These are phyloP conservation scores for Hirtodrosophila histrioides DNA, from an alignment of 2,888 invertebrate species.

Conservation along the genomic window DNA sequence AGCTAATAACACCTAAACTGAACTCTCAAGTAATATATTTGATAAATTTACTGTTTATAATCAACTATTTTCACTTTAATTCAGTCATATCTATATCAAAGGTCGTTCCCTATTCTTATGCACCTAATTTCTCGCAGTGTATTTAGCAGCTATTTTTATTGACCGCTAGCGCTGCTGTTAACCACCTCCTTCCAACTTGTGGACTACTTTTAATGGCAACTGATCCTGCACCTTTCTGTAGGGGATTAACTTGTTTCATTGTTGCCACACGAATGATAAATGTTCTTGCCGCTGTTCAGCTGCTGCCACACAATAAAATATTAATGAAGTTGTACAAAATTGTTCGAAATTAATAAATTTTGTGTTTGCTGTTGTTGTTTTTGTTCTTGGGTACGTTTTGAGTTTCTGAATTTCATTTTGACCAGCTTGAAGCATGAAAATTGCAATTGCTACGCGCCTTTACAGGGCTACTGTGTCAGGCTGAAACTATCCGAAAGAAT, in stretches of 20 bases:
- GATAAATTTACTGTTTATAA: too few species aligned
- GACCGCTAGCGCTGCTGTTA: conserved; percentile 1
- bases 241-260: conserved; percentile 72
- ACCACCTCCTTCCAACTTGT: conserved; percentile 9
- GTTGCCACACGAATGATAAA: conserved; percentile 59
- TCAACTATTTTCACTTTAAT: too few species aligned
- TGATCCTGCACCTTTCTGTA: conserved; percentile 58
- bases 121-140: conserved; percentile 17
- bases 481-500: conserved; percentile 20
- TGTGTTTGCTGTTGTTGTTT: conserved; percentile 2
- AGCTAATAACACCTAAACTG: too few species aligned
- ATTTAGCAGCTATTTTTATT: neutral
- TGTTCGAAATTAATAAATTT: conserved; percentile 46
- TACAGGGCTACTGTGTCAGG: conserved; percentile 43
- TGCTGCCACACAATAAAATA: conserved; percentile 53
- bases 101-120: too few species aligned
- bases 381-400: neutral
- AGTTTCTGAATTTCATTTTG: conserved; percentile 1
- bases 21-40: too few species aligned
- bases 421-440: conserved; percentile 58
- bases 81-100: too few species aligned
- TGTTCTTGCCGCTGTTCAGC: conserved; percentile 48
- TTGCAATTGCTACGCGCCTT: conserved; percentile 70
- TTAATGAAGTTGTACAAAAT: conserved; percentile 70
- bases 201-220: conserved; percentile 32